Base-by-base conservation (phyloP, 2,888 invertebrate genomes). In the Chydorus sphaericus region DNA sequence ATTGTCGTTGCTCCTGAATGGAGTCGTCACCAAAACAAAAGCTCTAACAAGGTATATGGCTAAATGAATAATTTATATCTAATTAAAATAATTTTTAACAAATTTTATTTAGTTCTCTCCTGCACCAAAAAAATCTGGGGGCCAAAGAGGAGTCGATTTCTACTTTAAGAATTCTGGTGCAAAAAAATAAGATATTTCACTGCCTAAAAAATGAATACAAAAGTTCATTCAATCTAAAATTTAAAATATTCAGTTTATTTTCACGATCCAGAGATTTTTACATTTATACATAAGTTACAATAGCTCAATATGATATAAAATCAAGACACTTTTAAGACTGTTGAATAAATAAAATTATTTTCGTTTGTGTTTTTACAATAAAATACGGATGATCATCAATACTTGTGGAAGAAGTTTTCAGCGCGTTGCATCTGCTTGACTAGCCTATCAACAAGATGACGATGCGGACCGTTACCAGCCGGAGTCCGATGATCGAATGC, bases 1-100 rank as follows among this genome's bases (percentile, higher is more conserved):
- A 52, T 62, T 30, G 57, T 61, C 23, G 52, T 61, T 18, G 61
- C 62, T 1, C 62, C 59, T 3, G 62, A 63, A 49, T 63, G 63
- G 63, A 55, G 55, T 29, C 54, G 61, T n/a, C 63, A 63, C 52
- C 55, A 16, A 28, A 29, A 29, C 23, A 10, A 8, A 20, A 28
- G 26, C n/a, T n/a, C n/a, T n/a, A n/a, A n/a, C 23, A 44, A 44
- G 44, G 44, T 44, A 44, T 10, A 33, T 4, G 28, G 18, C 48
- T 14, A 48, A n/a, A n/a, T n/a, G n/a, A n/a, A n/a, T n/a, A n/a
- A n/a, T n/a, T n/a, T n/a, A n/a, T n/a, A n/a, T n/a, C n/a, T n/a
- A n/a, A n/a, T n/a, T n/a, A n/a, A n/a, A n/a, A n/a, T n/a, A n/a
- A n/a, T n/a, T n/a, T n/a, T n/a, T n/a, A n/a, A n/a, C n/a, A n/a